Conservation (phyloP, 2,113 vertebrate species). For the Barnardius zonarius region DNA sequence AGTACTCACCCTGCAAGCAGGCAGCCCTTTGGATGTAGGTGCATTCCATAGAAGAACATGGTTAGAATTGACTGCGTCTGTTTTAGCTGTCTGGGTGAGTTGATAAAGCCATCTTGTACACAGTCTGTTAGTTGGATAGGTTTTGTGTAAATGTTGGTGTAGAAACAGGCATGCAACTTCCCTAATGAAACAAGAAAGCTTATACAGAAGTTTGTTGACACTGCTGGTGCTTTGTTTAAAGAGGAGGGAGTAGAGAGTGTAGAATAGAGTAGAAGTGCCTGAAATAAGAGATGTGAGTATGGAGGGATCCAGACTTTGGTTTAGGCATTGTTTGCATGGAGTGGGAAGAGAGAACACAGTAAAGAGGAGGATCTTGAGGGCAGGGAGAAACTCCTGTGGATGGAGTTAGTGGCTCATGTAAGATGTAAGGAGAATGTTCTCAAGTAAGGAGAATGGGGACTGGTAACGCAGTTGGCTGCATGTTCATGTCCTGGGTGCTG, state of each 20-base stretch:
- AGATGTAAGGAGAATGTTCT: background rate
- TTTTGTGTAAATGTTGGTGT: background rate
- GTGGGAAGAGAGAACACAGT: background rate
- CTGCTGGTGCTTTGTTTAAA: fast-evolving
- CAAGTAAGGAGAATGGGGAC: background rate
- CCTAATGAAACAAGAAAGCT: background rate
- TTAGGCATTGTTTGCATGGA: background rate
- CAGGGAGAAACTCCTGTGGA: background rate
- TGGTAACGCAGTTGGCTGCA: fast-evolving
- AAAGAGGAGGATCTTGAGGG: background rate
- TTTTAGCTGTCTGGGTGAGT: background rate
- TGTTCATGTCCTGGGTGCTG: background rate
- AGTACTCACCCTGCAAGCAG: fast-evolving
- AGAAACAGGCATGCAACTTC: background rate
- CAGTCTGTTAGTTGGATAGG: background rate
- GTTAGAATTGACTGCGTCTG: background rate
- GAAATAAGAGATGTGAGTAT: background rate
- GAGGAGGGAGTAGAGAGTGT: background rate
- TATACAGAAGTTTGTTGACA: fast-evolving
- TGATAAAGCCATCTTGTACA: background rate
- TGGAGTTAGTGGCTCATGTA: background rate
- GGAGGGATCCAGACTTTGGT: background rate
- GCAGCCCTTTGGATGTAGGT: background rate
- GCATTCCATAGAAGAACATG: background rate
- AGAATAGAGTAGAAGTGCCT: background rate